phyloP scores from a whole-genome alignment of 2,888 invertebrate species.

The Andricus curvator region DNA sequence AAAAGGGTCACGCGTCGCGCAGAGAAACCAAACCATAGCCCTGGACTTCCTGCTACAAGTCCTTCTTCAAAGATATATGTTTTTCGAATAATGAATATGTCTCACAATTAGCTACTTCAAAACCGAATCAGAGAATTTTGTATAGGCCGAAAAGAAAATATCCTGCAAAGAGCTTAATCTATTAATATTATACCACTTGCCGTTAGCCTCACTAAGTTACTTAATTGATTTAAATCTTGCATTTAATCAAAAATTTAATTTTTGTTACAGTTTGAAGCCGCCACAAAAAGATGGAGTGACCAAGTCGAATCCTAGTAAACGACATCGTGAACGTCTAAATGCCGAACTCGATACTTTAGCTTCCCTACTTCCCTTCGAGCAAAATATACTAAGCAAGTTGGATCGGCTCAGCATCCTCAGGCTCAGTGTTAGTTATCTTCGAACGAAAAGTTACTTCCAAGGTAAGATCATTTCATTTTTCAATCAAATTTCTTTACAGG shows the following conservation, averaged over 20 bases:
- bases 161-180: background rate
- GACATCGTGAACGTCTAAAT: slow-evolving; percentile 98
- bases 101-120: background rate
- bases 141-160: background rate
- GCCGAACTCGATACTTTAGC: slow-evolving; percentile 99
- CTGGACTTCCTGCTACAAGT: background rate
- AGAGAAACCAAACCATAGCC: slow-evolving; percentile 10
- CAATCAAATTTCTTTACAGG: background rate
- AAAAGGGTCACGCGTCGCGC: slow-evolving; percentile 57
- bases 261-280: slow-evolving; percentile 90
- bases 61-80: background rate
- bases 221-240: background rate
- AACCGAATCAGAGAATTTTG: background rate
- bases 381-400: slow-evolving; percentile 98
- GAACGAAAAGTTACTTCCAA: slow-evolving; percentile 99
- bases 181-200: no score
- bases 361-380: slow-evolving; percentile 96
- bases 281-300: slow-evolving; percentile 97
- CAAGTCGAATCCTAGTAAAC: slow-evolving; percentile 98
- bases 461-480: slow-evolving; percentile 82
- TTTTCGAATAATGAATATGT: slow-evolving; percentile 14
- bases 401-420: slow-evolving; percentile 98
- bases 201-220: background rate
- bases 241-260: background rate
- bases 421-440: slow-evolving; percentile 98